These are phyloP conservation scores for Macrophya annulata DNA, from an alignment of 2,888 invertebrate species.

Conservation along the genomic window DNA sequence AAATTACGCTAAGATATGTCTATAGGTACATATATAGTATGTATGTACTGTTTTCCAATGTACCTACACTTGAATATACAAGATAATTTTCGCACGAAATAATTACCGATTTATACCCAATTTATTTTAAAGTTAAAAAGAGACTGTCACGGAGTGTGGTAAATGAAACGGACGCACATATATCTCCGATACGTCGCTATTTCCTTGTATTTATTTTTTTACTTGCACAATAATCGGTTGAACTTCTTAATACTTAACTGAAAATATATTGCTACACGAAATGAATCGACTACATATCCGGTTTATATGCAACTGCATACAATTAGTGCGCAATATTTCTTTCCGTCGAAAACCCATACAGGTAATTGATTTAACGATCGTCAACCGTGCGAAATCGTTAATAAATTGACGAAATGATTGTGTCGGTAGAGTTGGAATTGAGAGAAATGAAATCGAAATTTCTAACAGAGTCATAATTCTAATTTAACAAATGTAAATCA, in stretches of 20 bases:
- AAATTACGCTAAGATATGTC: neutral
- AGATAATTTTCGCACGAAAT: neutral
- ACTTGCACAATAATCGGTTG: neutral
- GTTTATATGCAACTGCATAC: neutral
- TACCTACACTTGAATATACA: neutral
- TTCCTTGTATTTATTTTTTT: neutral
- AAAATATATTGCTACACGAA: neutral
- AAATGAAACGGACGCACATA: neutral
- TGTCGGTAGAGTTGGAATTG: neutral
- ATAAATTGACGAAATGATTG: neutral
- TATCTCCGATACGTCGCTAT: neutral
- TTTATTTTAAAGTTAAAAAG: neutral
- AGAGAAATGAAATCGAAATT: neutral
- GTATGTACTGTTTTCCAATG: neutral
- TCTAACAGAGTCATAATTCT: neutral
- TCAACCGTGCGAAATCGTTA: neutral
- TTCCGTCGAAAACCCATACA: neutral
- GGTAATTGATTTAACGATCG: neutral
- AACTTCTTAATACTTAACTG: neutral
- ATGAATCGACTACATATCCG: neutral
- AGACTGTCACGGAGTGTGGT: neutral
- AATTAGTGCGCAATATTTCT: neutral
- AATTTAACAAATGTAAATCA: neutral
- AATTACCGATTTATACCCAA: neutral
- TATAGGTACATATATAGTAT: neutral